Evolutionary conservation across 2,113 vertebrate genomes (phyloP), one percentile per base, ranked within the genome.

Genomic region (Acrocephalus arundinaceus): DNA sequence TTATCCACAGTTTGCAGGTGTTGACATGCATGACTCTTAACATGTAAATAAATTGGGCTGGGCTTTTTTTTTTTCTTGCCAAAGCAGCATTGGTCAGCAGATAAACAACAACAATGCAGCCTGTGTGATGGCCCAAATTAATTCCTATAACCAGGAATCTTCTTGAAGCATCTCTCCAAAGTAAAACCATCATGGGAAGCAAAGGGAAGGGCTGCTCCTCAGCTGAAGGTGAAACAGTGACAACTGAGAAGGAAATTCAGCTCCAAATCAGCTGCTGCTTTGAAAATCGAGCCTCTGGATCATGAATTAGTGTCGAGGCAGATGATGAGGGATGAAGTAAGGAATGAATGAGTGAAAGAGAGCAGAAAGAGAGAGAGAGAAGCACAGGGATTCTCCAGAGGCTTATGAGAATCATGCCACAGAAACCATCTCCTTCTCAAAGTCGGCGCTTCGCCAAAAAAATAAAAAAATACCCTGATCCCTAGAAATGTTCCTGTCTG

Each of bases 401-500:
- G 67, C 86, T 95, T 74, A 85, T 3, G 48, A 89, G 94, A 72
- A 87, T 35, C 70, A 5, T 16, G 48, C 48, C 71, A 81, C 81
- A 87, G 80, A 92, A 94, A 74, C 93, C 93, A 85, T 54, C 86
- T 74, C 83, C 90, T 96, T 96, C 93, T 97, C 84, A 94, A 90
- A 97, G 93, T 63, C 89, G 94, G 94, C n/a, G 3, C 84, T 94
- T 93, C 85, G 95, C 96, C 95, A 94, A 92, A 98, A 95, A 92
- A 95, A 96, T 65, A 57, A 81, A 87, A 95, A 93, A 93, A 87
- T 31, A 80, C 72, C n/a, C 51, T 84, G 90, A 98, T 97, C 95
- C 97, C 94, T 96, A 96, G 70, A 97, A 98, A 97, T 96, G 76
- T 96, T 96, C 96, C 97, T 94, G 96, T 98, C 96, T 96, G 98